Evolutionary conservation across 2,113 vertebrate genomes (phyloP).

Genomic region (Aspidoscelis tigris): DNA sequence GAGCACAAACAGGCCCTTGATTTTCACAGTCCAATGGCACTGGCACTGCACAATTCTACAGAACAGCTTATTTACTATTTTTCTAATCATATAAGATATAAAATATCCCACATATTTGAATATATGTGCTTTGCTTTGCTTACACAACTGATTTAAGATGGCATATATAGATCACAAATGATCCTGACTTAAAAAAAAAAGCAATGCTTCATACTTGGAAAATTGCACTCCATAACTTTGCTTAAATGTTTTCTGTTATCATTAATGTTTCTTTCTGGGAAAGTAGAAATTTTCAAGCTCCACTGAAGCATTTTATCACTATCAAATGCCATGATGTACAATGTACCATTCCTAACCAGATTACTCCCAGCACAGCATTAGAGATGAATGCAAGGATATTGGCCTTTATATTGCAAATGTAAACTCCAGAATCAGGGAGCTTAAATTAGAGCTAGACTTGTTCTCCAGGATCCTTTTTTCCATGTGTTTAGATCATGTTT

Average conservation of each 20-base stretch:
- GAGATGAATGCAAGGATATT: neutral
- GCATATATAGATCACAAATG: neutral
- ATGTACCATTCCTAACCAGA: neutral
- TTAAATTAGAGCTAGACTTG: neutral
- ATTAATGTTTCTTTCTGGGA: slow-evolving; percentile 5
- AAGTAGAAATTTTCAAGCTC: slow-evolving; percentile 15
- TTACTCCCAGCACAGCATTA: neutral
- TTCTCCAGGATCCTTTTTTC: no score
- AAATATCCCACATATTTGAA: no score
- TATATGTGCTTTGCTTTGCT: neutral
- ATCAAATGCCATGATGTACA: neutral
- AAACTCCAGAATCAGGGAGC: neutral
- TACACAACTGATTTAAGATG: neutral
- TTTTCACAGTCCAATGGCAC: no score
- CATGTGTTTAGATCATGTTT: no score
- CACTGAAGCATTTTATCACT: slow-evolving; percentile 9
- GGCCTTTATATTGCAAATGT: neutral
- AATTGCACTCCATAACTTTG: slow-evolving; percentile 17
- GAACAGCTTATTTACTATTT: no score
- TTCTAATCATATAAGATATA: no score
- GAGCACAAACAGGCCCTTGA: no score
- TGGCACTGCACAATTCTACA: no score
- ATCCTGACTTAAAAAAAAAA: slow-evolving; percentile 10
- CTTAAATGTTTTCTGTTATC: slow-evolving; percentile 25
- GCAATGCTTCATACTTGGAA: neutral